phyloP scores from a whole-genome alignment of 2,113 vertebrate species.

The Climacteris rufus region DNA sequence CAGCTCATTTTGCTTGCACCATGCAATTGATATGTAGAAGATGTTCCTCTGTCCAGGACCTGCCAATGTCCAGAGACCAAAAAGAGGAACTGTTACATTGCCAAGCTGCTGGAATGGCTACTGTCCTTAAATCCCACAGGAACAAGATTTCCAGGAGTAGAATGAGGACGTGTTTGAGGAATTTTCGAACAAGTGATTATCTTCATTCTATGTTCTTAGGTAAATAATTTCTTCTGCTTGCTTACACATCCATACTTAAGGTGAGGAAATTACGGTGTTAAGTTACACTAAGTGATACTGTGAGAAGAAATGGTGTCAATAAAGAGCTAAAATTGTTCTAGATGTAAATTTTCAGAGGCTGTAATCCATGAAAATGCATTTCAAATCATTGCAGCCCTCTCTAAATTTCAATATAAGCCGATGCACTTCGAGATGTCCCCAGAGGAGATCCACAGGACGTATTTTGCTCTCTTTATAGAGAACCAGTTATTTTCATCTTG shows the following conservation, averaged over 20 bases:
- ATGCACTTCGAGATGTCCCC: background rate
- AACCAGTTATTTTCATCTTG: background rate
- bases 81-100: background rate
- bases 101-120: background rate
- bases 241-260: background rate
- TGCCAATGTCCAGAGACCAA: background rate
- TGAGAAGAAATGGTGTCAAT: background rate
- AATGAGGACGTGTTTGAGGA: background rate
- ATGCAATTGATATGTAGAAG: background rate
- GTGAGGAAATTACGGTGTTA: background rate
- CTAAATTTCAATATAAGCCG: background rate
- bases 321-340: background rate
- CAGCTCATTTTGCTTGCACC: background rate
- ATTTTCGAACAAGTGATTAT: background rate
- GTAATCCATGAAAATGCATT: background rate
- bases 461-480: background rate
- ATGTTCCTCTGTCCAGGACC: background rate
- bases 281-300: background rate
- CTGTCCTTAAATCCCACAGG: background rate
- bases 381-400: background rate
- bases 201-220: background rate
- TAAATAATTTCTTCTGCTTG: background rate
- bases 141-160: background rate
- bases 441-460: background rate
- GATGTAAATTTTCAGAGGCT: background rate